Evolutionary conservation across 1,140 invertebrate genomes (phyloP), one percentile per base, ranked within the genome.

Genomic region (Armadillidium nasatum): DNA sequence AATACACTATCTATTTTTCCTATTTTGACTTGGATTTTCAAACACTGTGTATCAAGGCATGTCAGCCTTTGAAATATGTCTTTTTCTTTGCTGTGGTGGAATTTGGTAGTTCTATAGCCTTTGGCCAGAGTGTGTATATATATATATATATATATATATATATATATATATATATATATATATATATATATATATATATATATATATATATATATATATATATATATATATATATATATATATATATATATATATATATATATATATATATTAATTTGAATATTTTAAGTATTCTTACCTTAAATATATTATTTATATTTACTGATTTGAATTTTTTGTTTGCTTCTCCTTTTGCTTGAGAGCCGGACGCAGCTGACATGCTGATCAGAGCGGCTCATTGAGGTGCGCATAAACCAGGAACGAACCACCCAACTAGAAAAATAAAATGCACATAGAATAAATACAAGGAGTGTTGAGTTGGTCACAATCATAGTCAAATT

Each of bases 251-350:
- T 33, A 33, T 33, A 33, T 33, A 33, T 33, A 33, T 33, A 33
- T 33, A 33, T 33, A 33, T 33, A 33, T 33, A 33, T 33, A 33
- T 33, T 33, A 33, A 15, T 19, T 68, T 15, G n/a, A n/a, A 60
- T 7, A 46, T 60, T 43, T 21, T 70, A 75, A 50, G 21, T 43
- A 89, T 89, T 85, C 89, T 92, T 85, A 89, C 91, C 87, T 93
- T 93, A 87, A 96, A 97, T 85, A 97, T 90, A 88, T 89, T 95
- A 92, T 97, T 97, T 89, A 97, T 97, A 89, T 97, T 94, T 88
- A 97, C 90, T 85, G 94, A 92, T 87, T 94, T 93, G 89, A 91
- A 97, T 89, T 95, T 96, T 90, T 95, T 96, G 88, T 90, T 90
- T 91, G 94, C 93, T 91, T 94, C 93, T 91, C 91, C 93, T 90